Conservation (phyloP, 2,888 invertebrate genomes). For the Blastobasis lacticolella region DNA sequence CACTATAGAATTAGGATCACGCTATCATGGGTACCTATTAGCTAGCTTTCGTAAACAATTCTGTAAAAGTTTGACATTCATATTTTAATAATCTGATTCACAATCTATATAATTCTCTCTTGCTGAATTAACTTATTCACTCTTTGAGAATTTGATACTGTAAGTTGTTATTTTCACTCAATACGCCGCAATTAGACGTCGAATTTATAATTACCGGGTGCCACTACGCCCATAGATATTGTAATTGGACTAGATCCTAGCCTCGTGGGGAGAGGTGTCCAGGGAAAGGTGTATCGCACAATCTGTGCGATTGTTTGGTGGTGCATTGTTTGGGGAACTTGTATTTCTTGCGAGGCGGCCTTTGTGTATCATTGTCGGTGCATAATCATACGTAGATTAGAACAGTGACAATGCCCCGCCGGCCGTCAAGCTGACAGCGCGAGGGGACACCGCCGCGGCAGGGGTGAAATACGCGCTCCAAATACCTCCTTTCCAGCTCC, state of each 20-base stretch:
- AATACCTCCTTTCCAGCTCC: slow-evolving; percentile 23
- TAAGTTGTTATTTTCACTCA: no score
- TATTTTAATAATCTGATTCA: no score
- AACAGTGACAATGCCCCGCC: slow-evolving; percentile 40
- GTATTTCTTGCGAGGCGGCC: slow-evolving; percentile 46
- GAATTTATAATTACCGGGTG: background rate
- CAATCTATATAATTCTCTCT: no score
- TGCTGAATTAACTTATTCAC: no score
- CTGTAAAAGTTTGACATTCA: no score
- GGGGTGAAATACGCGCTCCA: slow-evolving; percentile 18
- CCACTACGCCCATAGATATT: slow-evolving; percentile 11
- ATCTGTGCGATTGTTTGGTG: slow-evolving; percentile 41
- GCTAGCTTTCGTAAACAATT: no score
- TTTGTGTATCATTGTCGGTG: slow-evolving; percentile 48
- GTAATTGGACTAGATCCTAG: slow-evolving; percentile 24
- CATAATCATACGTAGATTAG: slow-evolving; percentile 60
- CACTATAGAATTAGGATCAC: no score
- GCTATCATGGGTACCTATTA: no score
- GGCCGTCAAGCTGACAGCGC: slow-evolving; percentile 45
- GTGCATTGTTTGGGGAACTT: slow-evolving; percentile 56
- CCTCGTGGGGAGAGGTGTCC: slow-evolving; percentile 25
- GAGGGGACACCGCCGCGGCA: slow-evolving; percentile 36
- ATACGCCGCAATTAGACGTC: background rate
- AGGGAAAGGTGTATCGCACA: slow-evolving; percentile 53
- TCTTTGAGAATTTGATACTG: no score